These are phyloP conservation scores for Brachypteracias leptosomus DNA, from an alignment of 2,113 vertebrate species.

Conservation along the genomic window DNA sequence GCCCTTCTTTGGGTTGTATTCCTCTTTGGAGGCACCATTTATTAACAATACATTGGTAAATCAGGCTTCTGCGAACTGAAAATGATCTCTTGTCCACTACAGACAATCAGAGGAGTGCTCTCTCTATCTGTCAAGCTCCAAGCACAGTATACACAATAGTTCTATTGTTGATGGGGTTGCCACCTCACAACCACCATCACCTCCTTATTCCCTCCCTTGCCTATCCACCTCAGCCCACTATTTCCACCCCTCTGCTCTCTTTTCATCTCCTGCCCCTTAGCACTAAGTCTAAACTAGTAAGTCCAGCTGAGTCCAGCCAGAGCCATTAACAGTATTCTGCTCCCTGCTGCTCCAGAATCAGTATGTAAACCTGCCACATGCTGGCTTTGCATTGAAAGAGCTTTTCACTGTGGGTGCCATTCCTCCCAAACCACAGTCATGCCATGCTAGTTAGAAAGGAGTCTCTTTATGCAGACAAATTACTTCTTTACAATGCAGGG, in stretches of 20 bases:
- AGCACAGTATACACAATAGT: background rate
- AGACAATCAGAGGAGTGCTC: background rate
- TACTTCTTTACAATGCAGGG: background rate
- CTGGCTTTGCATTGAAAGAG: background rate
- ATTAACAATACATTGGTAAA: background rate
- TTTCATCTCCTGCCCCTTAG: background rate
- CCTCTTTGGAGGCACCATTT: background rate
- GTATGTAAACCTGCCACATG: background rate
- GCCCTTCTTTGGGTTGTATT: background rate
- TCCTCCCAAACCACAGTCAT: background rate
- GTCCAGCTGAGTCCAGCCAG: background rate
- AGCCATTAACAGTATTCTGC: background rate
- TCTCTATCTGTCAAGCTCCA: accelerated
- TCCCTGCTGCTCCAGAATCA: background rate
- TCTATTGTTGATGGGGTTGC: background rate
- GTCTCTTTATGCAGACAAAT: background rate
- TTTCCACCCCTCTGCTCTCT: background rate
- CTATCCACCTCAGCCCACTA: background rate
- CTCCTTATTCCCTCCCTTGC: background rate
- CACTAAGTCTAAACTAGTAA: background rate
- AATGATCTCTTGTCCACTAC: background rate
- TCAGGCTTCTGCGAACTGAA: background rate
- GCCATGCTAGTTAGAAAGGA: background rate
- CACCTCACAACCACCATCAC: background rate
- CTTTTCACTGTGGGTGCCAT: background rate